Evolutionary conservation across 2,113 vertebrate genomes (phyloP), one percentile per base, ranked within the genome.

Genomic region (Sitta europaea): DNA sequence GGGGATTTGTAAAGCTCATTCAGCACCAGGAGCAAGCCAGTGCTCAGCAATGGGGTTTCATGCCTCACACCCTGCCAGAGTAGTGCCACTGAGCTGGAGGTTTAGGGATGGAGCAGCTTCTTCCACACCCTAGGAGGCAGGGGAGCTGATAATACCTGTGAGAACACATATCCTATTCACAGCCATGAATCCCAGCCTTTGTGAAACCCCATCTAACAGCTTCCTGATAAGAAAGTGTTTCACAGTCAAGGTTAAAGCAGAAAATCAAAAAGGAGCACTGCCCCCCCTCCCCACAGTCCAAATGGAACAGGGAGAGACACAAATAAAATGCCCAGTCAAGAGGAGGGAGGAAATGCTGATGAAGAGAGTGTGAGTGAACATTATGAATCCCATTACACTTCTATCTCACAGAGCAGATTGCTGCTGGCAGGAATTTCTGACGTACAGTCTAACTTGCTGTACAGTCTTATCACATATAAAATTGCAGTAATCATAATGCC

Each of bases 391-490:
- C 95, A 95, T 96, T 96, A 95, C 77, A 86, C 65, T 85, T 95
- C 91, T 97, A 95, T 96, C 88, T 93, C 45, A 2, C 2, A 4
- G 48, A 90, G 91, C 94, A 92, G 95, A 95, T 79, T 92, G 94
- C 96, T 92, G 83, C 76, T 2, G 77, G 90, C 86, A 91, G 94
- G 86, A 95, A 94, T 96, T 95, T 87, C 93, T 94, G 93, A 88
- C 21, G 40, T 92, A 83, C 84, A 85, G 82, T 71, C 86, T 94
- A 89, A 95, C 88, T 96, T 88, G 92, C 92, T 97, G 88, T 92
- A 93, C 94, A 96, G 92, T 93, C 94, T 94, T 95, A 96, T 79
- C 91, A 83, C 83, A 96, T 87, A 93, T 96, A 94, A 93, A 94
- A 96, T 33, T 84, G 93, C 86, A 92, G 92, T 94, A 96, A 96